A percentile compares a stretch with the other conserved stretches of the same genome.
phyloP scores from a whole-genome alignment of 2,888 invertebrate species.

The Patella caerulea region DNA sequence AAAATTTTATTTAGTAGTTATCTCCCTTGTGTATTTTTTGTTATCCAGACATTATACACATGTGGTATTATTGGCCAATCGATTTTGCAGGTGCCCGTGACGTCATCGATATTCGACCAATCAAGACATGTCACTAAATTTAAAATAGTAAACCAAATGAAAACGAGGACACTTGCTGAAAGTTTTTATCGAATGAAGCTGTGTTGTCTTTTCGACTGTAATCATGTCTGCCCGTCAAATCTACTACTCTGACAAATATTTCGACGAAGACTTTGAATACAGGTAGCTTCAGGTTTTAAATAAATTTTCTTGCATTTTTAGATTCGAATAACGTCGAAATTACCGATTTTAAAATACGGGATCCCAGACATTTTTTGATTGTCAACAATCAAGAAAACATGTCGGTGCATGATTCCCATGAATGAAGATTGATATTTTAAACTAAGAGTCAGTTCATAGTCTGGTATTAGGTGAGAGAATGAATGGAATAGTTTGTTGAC shows the following conservation, averaged over 20 bases:
- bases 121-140: neutral
- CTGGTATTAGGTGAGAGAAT: no score
- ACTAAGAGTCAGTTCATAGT: neutral
- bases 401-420: neutral
- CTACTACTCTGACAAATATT: conserved; percentile 94
- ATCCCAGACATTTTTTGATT: neutral
- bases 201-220: conserved; percentile 19
- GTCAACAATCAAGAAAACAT: neutral
- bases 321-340: no score
- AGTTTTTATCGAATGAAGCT: no score
- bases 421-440: neutral
- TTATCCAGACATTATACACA: neutral
- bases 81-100: neutral
- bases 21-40: no score
- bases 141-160: no score
- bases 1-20: no score
- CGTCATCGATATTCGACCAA: neutral
- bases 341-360: no score
- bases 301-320: no score
- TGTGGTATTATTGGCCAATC: neutral
- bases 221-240: conserved; percentile 79
- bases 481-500: no score
- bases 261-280: conserved; percentile 91
- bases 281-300: conserved; percentile 77
- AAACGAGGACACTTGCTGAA: no score